Evolutionary conservation across 2,888 invertebrate species (phyloP), one percentile per base, ranked within the genome.

Genomic region (Hyles lineata): DNA sequence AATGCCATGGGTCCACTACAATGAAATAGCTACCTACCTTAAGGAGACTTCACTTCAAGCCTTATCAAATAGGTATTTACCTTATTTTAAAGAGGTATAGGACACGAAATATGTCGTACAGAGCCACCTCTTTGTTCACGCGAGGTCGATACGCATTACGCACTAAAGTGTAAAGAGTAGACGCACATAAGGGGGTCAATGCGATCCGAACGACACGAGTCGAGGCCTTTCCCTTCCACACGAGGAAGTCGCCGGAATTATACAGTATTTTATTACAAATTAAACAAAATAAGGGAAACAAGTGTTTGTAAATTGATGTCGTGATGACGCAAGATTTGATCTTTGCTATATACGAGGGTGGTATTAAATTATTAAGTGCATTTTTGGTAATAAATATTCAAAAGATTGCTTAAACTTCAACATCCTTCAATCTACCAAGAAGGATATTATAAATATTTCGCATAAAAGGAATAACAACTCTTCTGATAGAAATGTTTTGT

Each of bases 171-270:
- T 79, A 80, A 77, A 77, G 29, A 29, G 29, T 29, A 29, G 79
- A 80, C 80, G 79, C 78, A 62, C 55, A 62, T 61, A 89, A 88
- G 81, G 82, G 83, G 91, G 91, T 90, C 91, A 90, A 88, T 90
- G 91, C 82, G 84, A 89, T 80, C 84, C 77, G 76, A 82, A 81
- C 82, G 83, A 82, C 83, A 84, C 81, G 81, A 80, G 81, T 79
- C 87, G 89, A 89, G 90, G 90, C 87, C 86, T 85, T 88, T 87
- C 86, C 89, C 87, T 87, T 80, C 82, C 80, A 79, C 76, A 82
- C 80, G 79, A 87, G 87, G 87, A 87, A 88, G 84, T 83, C 81
- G 81, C 84, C 83, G 79, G 78, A 83, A 84, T 83, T 86, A 86
- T 84, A 80, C 80, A 79, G 78, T 77, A 70, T 77, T 78, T 29